Percentiles rank a stretch among this genome's conserved stretches.
Evolutionary conservation across 1,140 invertebrate genomes (phyloP).

Genomic region (Latrodectus geometricus): DNA sequence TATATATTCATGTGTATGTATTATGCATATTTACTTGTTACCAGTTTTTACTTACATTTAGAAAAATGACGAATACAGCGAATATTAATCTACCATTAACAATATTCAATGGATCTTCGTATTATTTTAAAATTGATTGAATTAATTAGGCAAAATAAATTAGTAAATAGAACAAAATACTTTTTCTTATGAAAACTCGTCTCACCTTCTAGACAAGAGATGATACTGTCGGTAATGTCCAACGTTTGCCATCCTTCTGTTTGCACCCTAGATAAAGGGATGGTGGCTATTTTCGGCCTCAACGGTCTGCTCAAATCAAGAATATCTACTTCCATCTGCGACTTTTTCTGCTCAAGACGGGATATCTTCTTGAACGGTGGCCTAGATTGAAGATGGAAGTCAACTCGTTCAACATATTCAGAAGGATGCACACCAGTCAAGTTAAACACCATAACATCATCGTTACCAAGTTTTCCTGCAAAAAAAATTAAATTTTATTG

Average conservation of each 20-base stretch:
- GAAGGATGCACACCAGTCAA: conserved; percentile 66
- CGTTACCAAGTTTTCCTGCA: conserved; percentile 41
- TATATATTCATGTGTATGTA: too few species aligned
- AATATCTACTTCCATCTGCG: conserved; percentile 64
- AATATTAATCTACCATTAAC: too few species aligned
- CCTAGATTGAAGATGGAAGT: conserved; percentile 68
- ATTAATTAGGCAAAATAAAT: too few species aligned
- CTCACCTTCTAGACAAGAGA: conserved; percentile 65
- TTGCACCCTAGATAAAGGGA: conserved; percentile 61
- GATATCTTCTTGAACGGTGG: conserved; percentile 51
- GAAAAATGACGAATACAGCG: too few species aligned
- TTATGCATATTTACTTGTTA: too few species aligned
- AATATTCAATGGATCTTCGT: too few species aligned
- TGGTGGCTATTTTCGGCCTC: conserved; percentile 65
- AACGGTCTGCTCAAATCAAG: conserved; percentile 66
- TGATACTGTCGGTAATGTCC: conserved; percentile 66
- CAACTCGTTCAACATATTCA: conserved; percentile 67
- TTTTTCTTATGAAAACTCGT: too few species aligned
- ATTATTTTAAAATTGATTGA: too few species aligned
- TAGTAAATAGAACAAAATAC: too few species aligned
- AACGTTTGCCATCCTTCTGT: conserved; percentile 67
- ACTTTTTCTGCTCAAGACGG: conserved; percentile 56
- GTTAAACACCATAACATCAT: conserved; percentile 67
- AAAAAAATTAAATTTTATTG: neutral
- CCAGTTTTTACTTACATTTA: too few species aligned